Base-by-base conservation (phyloP, 1,140 invertebrate genomes). In the Ctenoplectra terminalis region DNA sequence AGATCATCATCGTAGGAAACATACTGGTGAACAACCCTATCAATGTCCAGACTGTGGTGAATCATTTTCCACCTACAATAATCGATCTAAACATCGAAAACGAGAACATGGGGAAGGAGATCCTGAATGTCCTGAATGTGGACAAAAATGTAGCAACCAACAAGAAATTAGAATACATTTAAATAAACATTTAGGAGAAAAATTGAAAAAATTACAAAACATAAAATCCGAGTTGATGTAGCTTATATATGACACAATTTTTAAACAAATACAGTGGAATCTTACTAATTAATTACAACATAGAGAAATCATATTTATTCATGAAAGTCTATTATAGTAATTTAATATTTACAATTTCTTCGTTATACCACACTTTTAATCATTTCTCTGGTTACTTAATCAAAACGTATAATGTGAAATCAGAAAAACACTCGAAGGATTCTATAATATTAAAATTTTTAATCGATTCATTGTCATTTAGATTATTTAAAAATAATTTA, bases 141-240 rank as follows among this genome's bases (percentile, higher is more conserved):
- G 84, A 31, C 48, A 86, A 29, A 83, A 78, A 34, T 90, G 74
- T 40, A 69, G 17, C n/a, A 82, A 60, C 37, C 60, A 80, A 63
- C 86, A 86, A 34, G 84, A 87, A 75, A 77, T 90, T 34, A 82
- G 82, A 83, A 85, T 87, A 66, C 88, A 89, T 70, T 72, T 89
- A 43, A 89, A 88, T n/a, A 87, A 87, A 17, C 88, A 90, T 82
- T 34, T 89, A 5, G 77, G 83, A 7, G 87, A 89, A 72, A 87
- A 89, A 63, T 77, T 89, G 11, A 83, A 83, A 20, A 54, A 77
- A 60, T 64, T 87, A 48, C 20, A 84, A 48, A 56, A 40, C 34
- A 46, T 17, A 37, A 66, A 83, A 40, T 58, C 6, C 26, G 8
- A 54, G 8, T 9, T 56, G 13, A 58, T n/a, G 17, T 83, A 73